Evolutionary conservation across 2,888 invertebrate species (phyloP), one percentile per base, ranked within the genome.

Genomic region (Lepidonotus clava): DNA sequence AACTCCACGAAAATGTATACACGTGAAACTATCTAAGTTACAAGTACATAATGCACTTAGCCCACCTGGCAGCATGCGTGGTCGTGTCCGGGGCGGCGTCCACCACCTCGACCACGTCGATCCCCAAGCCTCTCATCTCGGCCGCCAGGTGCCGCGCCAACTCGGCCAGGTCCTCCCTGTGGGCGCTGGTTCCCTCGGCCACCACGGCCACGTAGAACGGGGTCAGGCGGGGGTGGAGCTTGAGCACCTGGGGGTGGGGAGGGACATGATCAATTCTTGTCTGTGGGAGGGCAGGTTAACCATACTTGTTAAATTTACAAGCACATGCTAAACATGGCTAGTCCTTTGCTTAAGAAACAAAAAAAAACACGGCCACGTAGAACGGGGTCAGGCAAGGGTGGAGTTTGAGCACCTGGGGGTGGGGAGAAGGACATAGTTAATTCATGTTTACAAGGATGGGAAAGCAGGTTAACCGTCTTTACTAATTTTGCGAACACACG

Each of bases 351-450:
- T n/a, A n/a, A n/a, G n/a, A n/a, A n/a, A n/a, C n/a, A n/a, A n/a
- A n/a, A n/a, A n/a, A n/a, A n/a, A n/a, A n/a, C n/a, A 80, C 8
- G 24, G 80, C 80, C 28, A 80, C 41, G 28, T 80, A 51, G 51
- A 24, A 46, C 1, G 80, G 80, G 18, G 28, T 24, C n/a, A 80
- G 46, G 8, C 40, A 24, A 6, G 80, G 80, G 51, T 80, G 80
- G 28, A 80, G 51, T 4, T 28, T 40, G 21, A 80, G 51, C 1
- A 80, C 51, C 80, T 80, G 80, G 1, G n/a, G 71, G n/a, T n/a
- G n/a, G n/a, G n/a, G n/a, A n/a, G n/a, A n/a, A n/a, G n/a, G n/a
- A n/a, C n/a, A n/a, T n/a, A n/a, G n/a, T n/a, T n/a, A n/a, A n/a
- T n/a, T n/a, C n/a, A n/a, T n/a, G n/a, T n/a, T n/a, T n/a, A n/a